phyloP scores from a whole-genome alignment of 2,888 invertebrate genomes.

The Caradrina clavipalpis region DNA sequence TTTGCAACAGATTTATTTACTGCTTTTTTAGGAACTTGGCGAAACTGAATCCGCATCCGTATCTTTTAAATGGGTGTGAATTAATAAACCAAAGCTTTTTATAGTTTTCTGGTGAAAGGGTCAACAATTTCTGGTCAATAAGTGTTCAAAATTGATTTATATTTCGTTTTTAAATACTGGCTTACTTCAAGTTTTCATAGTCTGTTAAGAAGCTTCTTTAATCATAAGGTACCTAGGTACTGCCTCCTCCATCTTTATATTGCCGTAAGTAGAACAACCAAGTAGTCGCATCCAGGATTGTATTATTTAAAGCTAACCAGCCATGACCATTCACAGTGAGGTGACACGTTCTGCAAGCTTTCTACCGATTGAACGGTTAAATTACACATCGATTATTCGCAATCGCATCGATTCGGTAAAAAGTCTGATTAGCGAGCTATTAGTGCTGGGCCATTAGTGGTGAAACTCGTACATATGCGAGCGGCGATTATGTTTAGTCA shows the following conservation, averaged over 20 bases:
- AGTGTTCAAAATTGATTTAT: too few species aligned
- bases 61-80: too few species aligned
- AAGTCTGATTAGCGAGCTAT: slow-evolving; percentile 59
- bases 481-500: slow-evolving; percentile 56
- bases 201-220: too few species aligned
- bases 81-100: too few species aligned
- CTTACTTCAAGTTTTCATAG: too few species aligned
- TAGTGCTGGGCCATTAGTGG: slow-evolving; percentile 51
- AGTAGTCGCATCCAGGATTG: slow-evolving; percentile 12
- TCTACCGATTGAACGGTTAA: slow-evolving; percentile 55
- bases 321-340: slow-evolving; percentile 15
- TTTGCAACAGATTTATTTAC: too few species aligned
- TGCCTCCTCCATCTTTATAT: background rate
- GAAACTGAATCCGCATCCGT: too few species aligned
- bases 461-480: slow-evolving; percentile 59
- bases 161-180: too few species aligned
- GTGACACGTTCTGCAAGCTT: slow-evolving; percentile 49
- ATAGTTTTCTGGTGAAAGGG: too few species aligned
- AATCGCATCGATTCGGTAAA: slow-evolving; percentile 58
- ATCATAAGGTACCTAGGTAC: too few species aligned
- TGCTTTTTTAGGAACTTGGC: too few species aligned
- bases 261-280: background rate
- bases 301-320: slow-evolving; percentile 14
- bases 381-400: slow-evolving; percentile 61
- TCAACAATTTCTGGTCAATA: too few species aligned